A percentile compares a stretch with the other conserved stretches of the same genome.
Conservation (phyloP, 2,888 invertebrate species). For the Brachypterus glaber region DNA sequence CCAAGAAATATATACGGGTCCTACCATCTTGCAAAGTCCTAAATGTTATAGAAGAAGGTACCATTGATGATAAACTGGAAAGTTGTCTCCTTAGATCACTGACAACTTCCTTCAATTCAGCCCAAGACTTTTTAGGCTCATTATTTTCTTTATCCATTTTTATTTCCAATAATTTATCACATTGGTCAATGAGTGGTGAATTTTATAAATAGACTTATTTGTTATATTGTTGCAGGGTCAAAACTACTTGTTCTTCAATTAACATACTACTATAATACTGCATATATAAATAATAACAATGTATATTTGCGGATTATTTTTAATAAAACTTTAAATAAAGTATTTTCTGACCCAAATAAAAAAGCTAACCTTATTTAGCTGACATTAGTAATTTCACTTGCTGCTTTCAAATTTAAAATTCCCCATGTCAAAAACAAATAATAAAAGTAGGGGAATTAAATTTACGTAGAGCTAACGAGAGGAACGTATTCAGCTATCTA, state of each 20-base stretch:
- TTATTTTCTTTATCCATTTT: conserved; percentile 24
- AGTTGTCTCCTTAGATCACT: conserved; percentile 71
- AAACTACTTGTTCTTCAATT: conserved; percentile 3
- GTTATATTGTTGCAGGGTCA: neutral
- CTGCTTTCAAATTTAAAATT: conserved; percentile 1
- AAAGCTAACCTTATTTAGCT: conserved; percentile 24
- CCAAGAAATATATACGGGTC: conserved; percentile 80
- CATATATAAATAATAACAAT: too few species aligned
- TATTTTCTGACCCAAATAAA: conserved; percentile 24
- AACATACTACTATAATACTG: conserved; percentile 11
- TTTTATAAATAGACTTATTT: conserved; percentile 5
- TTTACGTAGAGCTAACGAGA: too few species aligned
- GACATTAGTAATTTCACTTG: conserved; percentile 9
- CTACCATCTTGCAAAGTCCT: conserved; percentile 68
- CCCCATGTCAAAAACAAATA: too few species aligned
- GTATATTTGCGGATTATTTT: conserved; percentile 11
- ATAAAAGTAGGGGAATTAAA: too few species aligned
- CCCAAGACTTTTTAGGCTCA: conserved; percentile 52
- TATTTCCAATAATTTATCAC: conserved; percentile 23
- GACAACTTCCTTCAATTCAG: conserved; percentile 69
- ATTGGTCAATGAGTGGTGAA: too few species aligned
- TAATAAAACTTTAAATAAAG: conserved; percentile 16
- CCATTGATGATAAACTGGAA: conserved; percentile 68
- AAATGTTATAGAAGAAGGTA: conserved; percentile 75
- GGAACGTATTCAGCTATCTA: too few species aligned